phyloP scores from a whole-genome alignment of 1,140 invertebrate genomes.

The Zaprionus vittiger region DNA sequence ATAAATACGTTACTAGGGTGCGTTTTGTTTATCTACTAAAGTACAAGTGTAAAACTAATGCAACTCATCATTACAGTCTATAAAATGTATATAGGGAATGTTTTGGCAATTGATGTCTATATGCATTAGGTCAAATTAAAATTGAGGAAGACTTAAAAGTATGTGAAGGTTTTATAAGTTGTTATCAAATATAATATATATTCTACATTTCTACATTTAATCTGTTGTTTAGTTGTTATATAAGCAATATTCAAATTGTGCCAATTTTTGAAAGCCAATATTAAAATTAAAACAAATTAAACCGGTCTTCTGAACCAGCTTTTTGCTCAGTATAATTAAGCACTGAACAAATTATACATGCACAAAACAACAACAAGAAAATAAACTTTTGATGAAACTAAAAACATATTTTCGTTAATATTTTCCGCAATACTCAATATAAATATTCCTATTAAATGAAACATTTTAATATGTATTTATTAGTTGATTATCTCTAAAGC shows the following conservation, averaged over 20 bases:
- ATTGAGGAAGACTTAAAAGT: not conserved
- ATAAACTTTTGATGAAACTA: too few species aligned
- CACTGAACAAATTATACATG: not conserved
- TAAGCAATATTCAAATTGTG: not conserved
- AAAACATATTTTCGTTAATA: not conserved
- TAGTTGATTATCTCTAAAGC: not conserved
- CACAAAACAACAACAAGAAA: too few species aligned
- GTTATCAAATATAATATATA: not conserved
- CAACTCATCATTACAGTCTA: constrained; percentile 11
- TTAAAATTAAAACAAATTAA: not conserved
- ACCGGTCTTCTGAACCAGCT: not conserved
- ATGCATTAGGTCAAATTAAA: not conserved
- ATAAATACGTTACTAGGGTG: constrained; percentile 2
- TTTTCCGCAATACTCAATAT: not conserved
- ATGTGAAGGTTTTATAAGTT: not conserved
- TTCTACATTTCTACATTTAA: too few species aligned
- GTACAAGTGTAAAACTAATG: constrained; percentile 3
- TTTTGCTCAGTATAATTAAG: not conserved
- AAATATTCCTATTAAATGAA: not conserved
- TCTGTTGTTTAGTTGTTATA: not conserved
- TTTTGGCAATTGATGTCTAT: not conserved
- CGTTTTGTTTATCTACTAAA: not conserved
- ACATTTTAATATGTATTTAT: not conserved
- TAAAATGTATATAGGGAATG: not conserved
- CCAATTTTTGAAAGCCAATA: not conserved